Evolutionary conservation across 2,888 invertebrate genomes (phyloP), one percentile per base, ranked within the genome.

Genomic region (Leptinotarsa tumamoca): DNA sequence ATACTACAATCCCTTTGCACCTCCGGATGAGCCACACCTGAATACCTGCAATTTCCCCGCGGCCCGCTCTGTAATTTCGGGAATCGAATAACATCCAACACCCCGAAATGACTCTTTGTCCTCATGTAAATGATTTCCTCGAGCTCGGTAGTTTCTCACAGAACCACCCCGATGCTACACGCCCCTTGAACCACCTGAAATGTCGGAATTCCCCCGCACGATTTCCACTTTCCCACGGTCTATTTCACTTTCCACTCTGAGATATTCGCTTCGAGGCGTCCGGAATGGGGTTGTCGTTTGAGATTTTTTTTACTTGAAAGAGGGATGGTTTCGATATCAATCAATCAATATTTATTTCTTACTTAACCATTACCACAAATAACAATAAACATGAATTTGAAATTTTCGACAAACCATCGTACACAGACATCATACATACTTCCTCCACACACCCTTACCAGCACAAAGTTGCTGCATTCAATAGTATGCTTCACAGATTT

Each of bases 181-280:
- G 69, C 69, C 69, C 69, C n/a, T 23, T 15, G n/a, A n/a, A 58
- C 58, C 70, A 70, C 70, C 70, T 70, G 70, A 70, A 70, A 56
- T 43, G 51, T 52, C 33, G 70, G 18, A 54, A 70, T 70, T 70
- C 70, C 70, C 70, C 58, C 58, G 51, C 58, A 70, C 58, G 4
- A 23, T 79, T 72, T 63, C 66, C 73, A 56, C 54, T 69, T 75
- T 73, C 72, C 70, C 70, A 76, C 76, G 76, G 67, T 73, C 67
- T 33, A 21, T 7, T 68, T 68, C 68, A 61, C 67, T 74, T 72
- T 66, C 72, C 69, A 63, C 66, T 74, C 71, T 51, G 58, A 56
- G 51, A 52, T 33, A 52, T 68, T 27, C 51, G 17, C 5, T 4
- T 43, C 0, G 43, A 43, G 43, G 43, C 43, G 43, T 43, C 43